These are phyloP conservation scores for Araneus ventricosus DNA, from an alignment of 1,140 invertebrate genomes.

Conservation along the genomic window DNA sequence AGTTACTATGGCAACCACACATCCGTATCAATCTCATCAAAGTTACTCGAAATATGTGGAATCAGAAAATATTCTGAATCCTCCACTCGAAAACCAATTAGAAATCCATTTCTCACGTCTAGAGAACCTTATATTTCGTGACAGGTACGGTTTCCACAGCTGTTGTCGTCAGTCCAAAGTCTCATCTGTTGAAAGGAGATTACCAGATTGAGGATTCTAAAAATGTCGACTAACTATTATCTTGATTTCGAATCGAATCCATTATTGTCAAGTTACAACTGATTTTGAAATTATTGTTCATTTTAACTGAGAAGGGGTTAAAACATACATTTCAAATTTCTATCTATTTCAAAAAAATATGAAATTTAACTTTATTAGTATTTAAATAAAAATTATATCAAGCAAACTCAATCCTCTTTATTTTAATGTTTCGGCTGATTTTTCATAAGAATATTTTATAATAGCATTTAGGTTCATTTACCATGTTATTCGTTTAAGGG, in stretches of 20 bases:
- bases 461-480: no score
- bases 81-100: slow-evolving; percentile 44
- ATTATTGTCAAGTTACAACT: no score
- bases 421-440: no score
- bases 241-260: not conserved
- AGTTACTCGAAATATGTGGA: not conserved
- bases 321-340: no score
- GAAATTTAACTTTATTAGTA: no score
- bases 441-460: no score
- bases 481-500: no score
- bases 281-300: no score
- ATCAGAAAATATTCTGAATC: slow-evolving; percentile 16
- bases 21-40: not conserved
- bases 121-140: slow-evolving; percentile 17
- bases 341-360: no score
- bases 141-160: slow-evolving; percentile 20
- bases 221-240: not conserved
- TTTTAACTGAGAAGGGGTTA: no score
- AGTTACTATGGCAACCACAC: slow-evolving; percentile 17
- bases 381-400: no score
- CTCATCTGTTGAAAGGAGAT: not conserved
- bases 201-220: not conserved
- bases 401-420: no score
- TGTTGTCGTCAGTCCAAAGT: not conserved
- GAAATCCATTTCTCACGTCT: slow-evolving; percentile 19